These are phyloP conservation scores for Synergus umbraculus DNA, from an alignment of 2,888 invertebrate genomes.

Conservation along the genomic window DNA sequence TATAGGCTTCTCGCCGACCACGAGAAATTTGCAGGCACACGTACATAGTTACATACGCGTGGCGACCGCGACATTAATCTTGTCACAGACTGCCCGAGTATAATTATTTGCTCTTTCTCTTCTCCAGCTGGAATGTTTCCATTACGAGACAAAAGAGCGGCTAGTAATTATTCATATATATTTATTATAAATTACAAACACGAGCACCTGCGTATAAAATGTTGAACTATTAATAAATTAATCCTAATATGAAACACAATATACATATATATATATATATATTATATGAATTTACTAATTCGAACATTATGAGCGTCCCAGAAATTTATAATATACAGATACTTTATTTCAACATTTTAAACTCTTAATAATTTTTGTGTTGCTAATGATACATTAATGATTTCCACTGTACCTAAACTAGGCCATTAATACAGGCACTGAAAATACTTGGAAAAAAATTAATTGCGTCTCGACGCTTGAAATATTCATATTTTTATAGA, in stretches of 20 bases:
- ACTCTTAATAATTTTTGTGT: neutral
- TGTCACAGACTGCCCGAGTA: constrained; percentile 37
- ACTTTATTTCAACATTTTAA: too few relatives aligned
- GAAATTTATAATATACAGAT: too few relatives aligned
- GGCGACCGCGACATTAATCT: constrained; percentile 39
- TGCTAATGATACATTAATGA: neutral
- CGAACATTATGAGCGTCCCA: too few relatives aligned
- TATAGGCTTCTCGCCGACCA: constrained; percentile 17
- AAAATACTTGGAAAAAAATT: constrained; percentile 15
- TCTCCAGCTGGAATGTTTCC: constrained; percentile 32
- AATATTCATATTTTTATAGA: constrained; percentile 22
- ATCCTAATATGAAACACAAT: neutral
- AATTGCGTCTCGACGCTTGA: neutral
- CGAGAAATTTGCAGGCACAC: constrained; percentile 40
- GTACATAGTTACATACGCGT: constrained; percentile 11
- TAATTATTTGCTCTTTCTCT: constrained; percentile 39
- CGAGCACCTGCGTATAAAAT: neutral
- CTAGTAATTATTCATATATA: constrained; percentile 22
- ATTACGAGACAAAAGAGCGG: constrained; percentile 21
- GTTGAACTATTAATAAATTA: neutral
- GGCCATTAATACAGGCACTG: constrained; percentile 15
- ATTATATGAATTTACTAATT: too few relatives aligned
- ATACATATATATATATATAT: too few relatives aligned
- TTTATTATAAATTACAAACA: constrained; percentile 31
- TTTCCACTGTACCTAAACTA: neutral